These are phyloP conservation scores for Lithobates pipiens DNA, from an alignment of 2,797 vertebrate species.

Conservation along the genomic window DNA sequence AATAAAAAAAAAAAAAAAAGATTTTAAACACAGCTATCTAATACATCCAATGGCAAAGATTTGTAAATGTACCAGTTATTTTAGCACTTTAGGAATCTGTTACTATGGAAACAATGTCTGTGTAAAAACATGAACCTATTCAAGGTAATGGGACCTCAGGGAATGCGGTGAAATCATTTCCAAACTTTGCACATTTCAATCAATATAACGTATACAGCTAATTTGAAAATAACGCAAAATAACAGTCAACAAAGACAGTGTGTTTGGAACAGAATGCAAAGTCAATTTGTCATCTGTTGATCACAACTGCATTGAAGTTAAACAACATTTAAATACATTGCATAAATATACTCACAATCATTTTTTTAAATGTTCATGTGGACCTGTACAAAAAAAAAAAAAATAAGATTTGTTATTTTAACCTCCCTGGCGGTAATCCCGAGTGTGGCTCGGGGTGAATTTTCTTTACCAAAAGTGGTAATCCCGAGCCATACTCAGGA, in stretches of 20 bases:
- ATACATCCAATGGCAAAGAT: constrained; percentile 22
- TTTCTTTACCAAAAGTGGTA: no score
- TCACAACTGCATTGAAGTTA: not conserved
- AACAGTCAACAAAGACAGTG: not conserved
- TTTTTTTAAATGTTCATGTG: no score
- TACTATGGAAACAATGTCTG: constrained; percentile 50
- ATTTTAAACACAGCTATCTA: constrained; percentile 13
- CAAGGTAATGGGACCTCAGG: constrained; percentile 24
- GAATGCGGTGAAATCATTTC: constrained; percentile 19
- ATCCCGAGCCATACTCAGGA: no score
- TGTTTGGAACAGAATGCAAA: constrained; percentile 10
- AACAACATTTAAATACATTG: not conserved
- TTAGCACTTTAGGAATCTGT: constrained; percentile 39
- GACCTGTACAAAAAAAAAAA: no score
- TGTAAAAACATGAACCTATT: constrained; percentile 18
- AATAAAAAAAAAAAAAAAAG: not conserved
- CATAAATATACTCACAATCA: not conserved
- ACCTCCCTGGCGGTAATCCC: no score
- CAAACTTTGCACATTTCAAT: constrained; percentile 7
- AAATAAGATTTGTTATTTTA: no score
- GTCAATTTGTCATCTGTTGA: constrained; percentile 2
- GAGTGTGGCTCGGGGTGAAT: no score
- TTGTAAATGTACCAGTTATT: constrained; percentile 37
- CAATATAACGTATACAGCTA: constrained; percentile 35
- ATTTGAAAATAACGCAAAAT: constrained; percentile 24